Base-by-base conservation (phyloP, 2,113 vertebrate genomes). In the Clinocottus analis region DNA sequence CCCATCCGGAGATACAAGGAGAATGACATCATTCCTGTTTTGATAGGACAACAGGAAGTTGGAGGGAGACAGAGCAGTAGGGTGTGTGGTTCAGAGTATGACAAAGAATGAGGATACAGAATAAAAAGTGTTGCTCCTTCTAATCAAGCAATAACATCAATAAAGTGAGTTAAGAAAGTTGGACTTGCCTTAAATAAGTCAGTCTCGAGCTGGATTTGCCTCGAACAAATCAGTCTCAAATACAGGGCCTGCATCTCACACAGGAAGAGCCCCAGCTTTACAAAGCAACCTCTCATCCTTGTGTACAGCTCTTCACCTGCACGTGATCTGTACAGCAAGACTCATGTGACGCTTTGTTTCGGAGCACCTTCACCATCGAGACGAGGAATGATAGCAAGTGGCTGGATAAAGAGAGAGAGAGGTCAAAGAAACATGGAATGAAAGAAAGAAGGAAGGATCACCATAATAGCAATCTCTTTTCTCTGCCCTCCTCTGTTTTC, bases 21-120 rank as follows among this genome's bases (percentile, higher is more conserved):
- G 77, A 27, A 78, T 84, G 87, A 89, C 87, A 91, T 92, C 85
- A 88, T 89, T 90, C 88, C 86, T 92, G 92, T 91, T 91, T 91
- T 75, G 86, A 87, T 79, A 80, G 77, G 79, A 84, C 86, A 83
- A 82, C 90, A 87, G 90, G 91, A 89, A 90, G 79, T 71, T 75
- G 14, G 37, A 68, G 61, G 69, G 65, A 77, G 75, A 61, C 27
- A 0, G 37, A 80, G 13, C 73, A 3, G 60, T 7, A 1, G 68
- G 21, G 58, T 25, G 67, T 17, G 69, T 27, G 65, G 55, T 59
- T 55, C 77, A 81, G 73, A 37, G 31, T 19, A 58, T 61, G 23
- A 75, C 81, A 51, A 47, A 75, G 43, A 45, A 16, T 61, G 56
- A 23, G 35, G 35, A 60, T 64, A 51, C 65, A 53, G 51, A 65